Evolutionary conservation across 2,888 invertebrate genomes (phyloP).

Genomic region (Matsumyia berberina): DNA sequence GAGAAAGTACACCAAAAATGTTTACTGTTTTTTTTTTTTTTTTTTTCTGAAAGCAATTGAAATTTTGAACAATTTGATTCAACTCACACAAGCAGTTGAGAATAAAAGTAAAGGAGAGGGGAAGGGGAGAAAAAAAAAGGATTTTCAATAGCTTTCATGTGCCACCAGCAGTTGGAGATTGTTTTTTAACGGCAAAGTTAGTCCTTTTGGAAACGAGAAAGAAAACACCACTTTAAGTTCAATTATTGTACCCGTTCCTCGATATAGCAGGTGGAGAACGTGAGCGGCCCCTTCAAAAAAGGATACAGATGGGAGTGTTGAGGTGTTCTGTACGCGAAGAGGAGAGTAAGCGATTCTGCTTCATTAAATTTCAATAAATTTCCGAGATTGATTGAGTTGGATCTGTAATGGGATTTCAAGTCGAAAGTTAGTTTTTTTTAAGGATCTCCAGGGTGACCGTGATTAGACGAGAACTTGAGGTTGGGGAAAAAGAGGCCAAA

Average conservation of each 20-base stretch:
- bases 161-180: slow-evolving; percentile 59
- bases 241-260: slow-evolving; percentile 55
- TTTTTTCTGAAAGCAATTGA: slow-evolving; percentile 56
- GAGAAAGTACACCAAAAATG: slow-evolving; percentile 13
- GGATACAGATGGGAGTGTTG: not conserved
- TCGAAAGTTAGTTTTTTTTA: slow-evolving; percentile 35
- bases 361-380: slow-evolving; percentile 71
- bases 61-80: slow-evolving; percentile 69
- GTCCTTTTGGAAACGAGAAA: slow-evolving; percentile 48
- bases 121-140: slow-evolving; percentile 31
- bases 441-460: slow-evolving; percentile 1
- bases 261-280: slow-evolving; percentile 6
- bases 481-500: not conserved
- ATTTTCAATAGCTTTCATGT: slow-evolving; percentile 68
- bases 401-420: slow-evolving; percentile 2
- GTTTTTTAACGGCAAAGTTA: slow-evolving; percentile 63
- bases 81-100: slow-evolving; percentile 49
- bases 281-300: not conserved
- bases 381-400: slow-evolving; percentile 58
- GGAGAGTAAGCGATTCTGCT: slow-evolving; percentile 43
- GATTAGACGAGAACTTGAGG: not conserved
- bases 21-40: not conserved
- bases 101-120: slow-evolving; percentile 7
- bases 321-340: slow-evolving; percentile 1
- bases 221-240: slow-evolving; percentile 63